Base-by-base conservation (phyloP, 2,888 invertebrate species). In the Tinea trinotella region DNA sequence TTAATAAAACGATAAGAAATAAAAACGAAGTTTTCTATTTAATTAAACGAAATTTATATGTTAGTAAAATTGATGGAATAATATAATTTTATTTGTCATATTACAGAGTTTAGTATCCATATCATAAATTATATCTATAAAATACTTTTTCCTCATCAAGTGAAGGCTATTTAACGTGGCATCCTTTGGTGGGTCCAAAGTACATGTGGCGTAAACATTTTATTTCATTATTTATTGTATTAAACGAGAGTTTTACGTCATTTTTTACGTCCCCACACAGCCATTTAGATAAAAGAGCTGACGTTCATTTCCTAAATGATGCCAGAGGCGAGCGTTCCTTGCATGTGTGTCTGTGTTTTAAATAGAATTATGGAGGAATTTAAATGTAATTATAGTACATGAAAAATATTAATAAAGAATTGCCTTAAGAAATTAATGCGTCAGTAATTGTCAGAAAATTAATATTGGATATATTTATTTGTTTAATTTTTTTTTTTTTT, bases 201-300 rank as follows among this genome's bases (percentile, higher is more conserved):
- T 40, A 36, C 20, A 64, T 64, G 64, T 60, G 62, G 58, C 62
- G 57, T 75, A 40, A 53, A 56, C 48, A 35, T 56, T 74, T 76
- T 73, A 76, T 74, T 69, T 69, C 70, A 69, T 70, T 74, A 73
- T 77, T 78, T 76, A 71, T 74, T 74, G 68, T 71, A 72, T 71
- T 65, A 73, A 75, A 70, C 60, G 67, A 61, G 64, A 59, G 61
- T 68, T 74, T 77, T 76, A 76, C 73, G 73, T 72, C 75, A 70
- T 73, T 79, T 79, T 52, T 79, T 76, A 76, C 70, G 73, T 65
- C 63, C 69, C 71, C 69, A 66, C 65, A 64, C 65, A 62, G 66
- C 72, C 73, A 72, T 79, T 80, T 76, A 80, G 79, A 80, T 80
- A 79, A 79, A 74, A 74, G 63, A 67, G 75, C 71, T 73, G 74